phyloP scores from a whole-genome alignment of 2,888 invertebrate species.

The Phyllotreta cruciferae region DNA sequence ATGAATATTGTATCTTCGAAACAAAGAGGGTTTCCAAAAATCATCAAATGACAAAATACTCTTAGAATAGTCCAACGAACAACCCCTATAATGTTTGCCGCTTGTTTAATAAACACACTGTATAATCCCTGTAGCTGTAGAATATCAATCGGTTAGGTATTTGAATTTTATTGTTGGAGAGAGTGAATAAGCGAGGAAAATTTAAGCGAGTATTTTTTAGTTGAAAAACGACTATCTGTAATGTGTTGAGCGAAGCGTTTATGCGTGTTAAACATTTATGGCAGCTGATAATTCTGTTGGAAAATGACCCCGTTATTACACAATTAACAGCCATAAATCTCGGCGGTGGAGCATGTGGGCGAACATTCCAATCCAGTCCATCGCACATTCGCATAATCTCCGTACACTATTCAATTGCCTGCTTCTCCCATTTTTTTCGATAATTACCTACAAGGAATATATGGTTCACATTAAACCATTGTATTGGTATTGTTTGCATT shows the following conservation, averaged over 20 bases:
- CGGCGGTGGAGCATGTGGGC: slow-evolving; percentile 26
- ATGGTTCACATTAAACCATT: slow-evolving; percentile 39
- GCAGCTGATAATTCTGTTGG: slow-evolving; percentile 12
- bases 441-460: slow-evolving; percentile 40
- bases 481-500: slow-evolving; percentile 42
- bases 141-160: too few species aligned
- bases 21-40: too few species aligned
- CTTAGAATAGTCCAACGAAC: too few species aligned
- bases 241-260: not conserved
- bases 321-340: slow-evolving; percentile 26
- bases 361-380: slow-evolving; percentile 24
- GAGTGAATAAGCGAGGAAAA: too few species aligned
- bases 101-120: too few species aligned
- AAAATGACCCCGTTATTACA: slow-evolving; percentile 21
- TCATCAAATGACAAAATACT: too few species aligned
- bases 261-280: not conserved
- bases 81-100: too few species aligned
- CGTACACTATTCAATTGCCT: slow-evolving; percentile 21
- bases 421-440: slow-evolving; percentile 36
- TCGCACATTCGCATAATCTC: slow-evolving; percentile 25
- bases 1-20: too few species aligned
- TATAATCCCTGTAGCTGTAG: too few species aligned
- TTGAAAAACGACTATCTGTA: not conserved
- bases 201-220: too few species aligned
- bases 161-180: too few species aligned